Base-by-base conservation (phyloP, 2,888 invertebrate genomes). In the Drosophila limbata region DNA sequence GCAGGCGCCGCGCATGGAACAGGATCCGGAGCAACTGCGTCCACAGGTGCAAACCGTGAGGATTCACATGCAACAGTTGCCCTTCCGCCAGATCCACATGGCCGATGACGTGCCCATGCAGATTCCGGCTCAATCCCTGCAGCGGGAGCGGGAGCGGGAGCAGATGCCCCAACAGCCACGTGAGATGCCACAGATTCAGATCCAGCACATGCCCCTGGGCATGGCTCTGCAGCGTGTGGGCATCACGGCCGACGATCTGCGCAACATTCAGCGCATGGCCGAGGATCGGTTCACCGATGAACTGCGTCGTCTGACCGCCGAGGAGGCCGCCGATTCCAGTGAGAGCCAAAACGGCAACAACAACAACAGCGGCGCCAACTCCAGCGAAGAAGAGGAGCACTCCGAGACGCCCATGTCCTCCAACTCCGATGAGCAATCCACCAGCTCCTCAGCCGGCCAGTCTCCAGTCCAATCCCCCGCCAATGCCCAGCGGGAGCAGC, bases 1-100 rank as follows among this genome's bases (percentile, higher is more conserved):
- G 90, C 93, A 93, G 77, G 93, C 93, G 0, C 93, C 93, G 40
- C 92, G 92, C 63, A 93, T 92, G 56, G 94, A 94, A 5, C 57
- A 57, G 64, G 25, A 25, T 5, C 81, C 84, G 39, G 77, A 82
- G 66, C 79, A 75, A 45, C 90, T 66, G 28, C 72, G 80, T 51
- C 82, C 87, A n/a, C 87, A 83, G 39, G 57, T 83, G n/a, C 87
- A 91, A 69, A 91, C 92, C 73, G 90, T 93, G 17, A 92, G 92
- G 84, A 92, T 93, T 61, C 93, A 93, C 53, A 92, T 93, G 59
- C 93, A 93, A 74, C 93, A 93, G 73, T 88, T 94, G 73, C 94
- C 94, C 37, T 92, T 94, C 77, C 89, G 91, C 56, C 91, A 91
- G 69, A 90, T 92, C 91, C 84, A 91, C 91, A 76, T 93, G 90